Percentiles rank a stretch among this genome's conserved stretches.
Evolutionary conservation across 2,888 invertebrate species (phyloP).

Genomic region (Trachelus tabidus): DNA sequence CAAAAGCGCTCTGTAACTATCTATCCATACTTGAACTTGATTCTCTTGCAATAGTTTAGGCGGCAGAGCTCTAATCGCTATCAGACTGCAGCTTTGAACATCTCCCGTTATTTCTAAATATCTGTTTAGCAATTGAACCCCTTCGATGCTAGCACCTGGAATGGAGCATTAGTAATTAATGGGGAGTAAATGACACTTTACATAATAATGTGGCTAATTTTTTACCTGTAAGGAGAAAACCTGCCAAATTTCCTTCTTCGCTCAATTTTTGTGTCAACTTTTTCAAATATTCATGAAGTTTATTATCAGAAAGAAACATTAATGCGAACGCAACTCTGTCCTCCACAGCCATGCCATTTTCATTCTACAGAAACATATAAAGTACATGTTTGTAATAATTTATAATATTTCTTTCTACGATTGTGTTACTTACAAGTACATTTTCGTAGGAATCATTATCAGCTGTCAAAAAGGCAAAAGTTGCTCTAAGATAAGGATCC

Average conservation of each 20-base stretch:
- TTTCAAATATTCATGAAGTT: conserved; percentile 83
- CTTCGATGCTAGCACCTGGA: conserved; percentile 78
- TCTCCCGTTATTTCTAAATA: conserved; percentile 90
- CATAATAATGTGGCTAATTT: neutral
- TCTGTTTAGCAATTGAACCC: conserved; percentile 83
- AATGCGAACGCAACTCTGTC: conserved; percentile 94
- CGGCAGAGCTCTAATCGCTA: conserved; percentile 82
- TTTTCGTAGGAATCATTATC: conserved; percentile 81
- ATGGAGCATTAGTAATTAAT: neutral
- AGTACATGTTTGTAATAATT: neutral
- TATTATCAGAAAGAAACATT: conserved; percentile 83
- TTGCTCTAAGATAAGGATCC: conserved; percentile 91
- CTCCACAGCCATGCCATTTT: conserved; percentile 85
- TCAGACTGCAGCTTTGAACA: conserved; percentile 89
- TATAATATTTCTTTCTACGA: neutral
- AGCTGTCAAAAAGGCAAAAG: conserved; percentile 90
- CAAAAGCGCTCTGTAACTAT: conserved; percentile 78
- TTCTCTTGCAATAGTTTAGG: conserved; percentile 74
- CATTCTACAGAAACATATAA: conserved; percentile 71
- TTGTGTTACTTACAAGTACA: conserved; percentile 74
- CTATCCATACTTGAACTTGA: conserved; percentile 77
- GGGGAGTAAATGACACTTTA: neutral
- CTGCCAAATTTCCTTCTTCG: conserved; percentile 84
- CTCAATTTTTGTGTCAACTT: conserved; percentile 77
- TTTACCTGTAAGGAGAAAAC: conserved; percentile 83